Evolutionary conservation across 2,113 vertebrate species (phyloP), one percentile per base, ranked within the genome.

Genomic region (Halichoeres trimaculatus): DNA sequence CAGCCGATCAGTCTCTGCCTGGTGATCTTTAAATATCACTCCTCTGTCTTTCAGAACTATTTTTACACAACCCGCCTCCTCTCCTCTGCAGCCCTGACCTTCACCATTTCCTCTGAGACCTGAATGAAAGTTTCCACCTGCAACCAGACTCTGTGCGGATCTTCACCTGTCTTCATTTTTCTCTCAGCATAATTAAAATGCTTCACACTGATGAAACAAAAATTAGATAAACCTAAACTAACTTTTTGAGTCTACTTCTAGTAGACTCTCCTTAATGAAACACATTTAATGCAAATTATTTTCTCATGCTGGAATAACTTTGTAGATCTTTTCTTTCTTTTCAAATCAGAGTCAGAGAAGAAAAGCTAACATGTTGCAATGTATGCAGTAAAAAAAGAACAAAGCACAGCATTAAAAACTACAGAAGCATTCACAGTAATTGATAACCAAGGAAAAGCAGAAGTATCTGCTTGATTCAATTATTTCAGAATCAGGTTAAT

Each of bases 401-500:
- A 68, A 43, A 64, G 30, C 60, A 5, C 34, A 50, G 16, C 13
- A 23, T 1, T 14, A 55, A 55, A 43, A 51, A 61, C 43, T 78
- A 56, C 24, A 19, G 51, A 23, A 78, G 65, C 45, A 23, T 3
- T 22, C 14, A 3, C 54, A 73, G 55, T 41, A 57, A 78, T 38
- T 53, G 23, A 70, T 57, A 63, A 58, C 51, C 35, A 54, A 74
- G 38, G 20, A 73, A 47, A 57, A 59, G 47, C 35, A 35, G 65
- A 12, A 36, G 23, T 36, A 5, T 56, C 70, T 67, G 17, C 59
- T 64, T 52, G 8, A 75, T 40, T 65, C 19, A 20, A 83, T 67
- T 67, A 20, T 20, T 60, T 50, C 64, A 2, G 35, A 84, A 85
- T 74, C 35, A 47, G 48, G 55, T 74, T 73, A 78, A 81, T 85